A percentile compares a stretch with the other conserved stretches of the same genome.
Conservation (phyloP, 2,797 vertebrate genomes). For the Phataginus tricuspis region DNA sequence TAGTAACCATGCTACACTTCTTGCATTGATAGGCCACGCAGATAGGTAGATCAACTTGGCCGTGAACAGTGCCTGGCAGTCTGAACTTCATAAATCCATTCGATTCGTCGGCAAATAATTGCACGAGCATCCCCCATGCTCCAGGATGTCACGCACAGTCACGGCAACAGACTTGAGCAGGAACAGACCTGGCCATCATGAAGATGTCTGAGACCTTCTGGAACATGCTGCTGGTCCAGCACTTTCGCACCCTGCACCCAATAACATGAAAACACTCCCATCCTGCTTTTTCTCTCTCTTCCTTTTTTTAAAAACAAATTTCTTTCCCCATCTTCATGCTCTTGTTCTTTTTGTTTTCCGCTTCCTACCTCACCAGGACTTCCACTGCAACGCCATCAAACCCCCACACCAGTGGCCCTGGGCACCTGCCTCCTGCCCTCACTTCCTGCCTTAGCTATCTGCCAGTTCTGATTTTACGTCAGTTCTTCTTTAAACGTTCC, state of each 20-base stretch:
- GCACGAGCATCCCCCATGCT: neutral
- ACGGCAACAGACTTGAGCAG: neutral
- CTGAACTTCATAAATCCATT: neutral
- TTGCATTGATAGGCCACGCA: neutral
- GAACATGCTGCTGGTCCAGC: too few relatives aligned
- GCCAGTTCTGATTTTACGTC: neutral
- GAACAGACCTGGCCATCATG: neutral
- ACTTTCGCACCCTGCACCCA: neutral
- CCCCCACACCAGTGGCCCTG: neutral
- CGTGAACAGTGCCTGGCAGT: neutral
- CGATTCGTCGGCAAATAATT: neutral
- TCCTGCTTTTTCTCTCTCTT: neutral
- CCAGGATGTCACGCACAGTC: neutral
- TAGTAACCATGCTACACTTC: neutral
- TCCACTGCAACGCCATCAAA: neutral
- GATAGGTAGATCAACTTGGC: neutral
- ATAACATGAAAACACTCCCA: accelerated
- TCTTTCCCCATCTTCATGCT: neutral
- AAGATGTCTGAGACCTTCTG: too few relatives aligned
- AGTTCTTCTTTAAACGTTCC: neutral
- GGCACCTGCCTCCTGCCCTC: neutral
- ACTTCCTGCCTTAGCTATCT: neutral
- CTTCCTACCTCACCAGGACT: neutral
- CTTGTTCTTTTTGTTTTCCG: neutral
- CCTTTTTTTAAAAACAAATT: neutral